phyloP scores from a whole-genome alignment of 2,113 vertebrate genomes.

The Myrmecobius fasciatus region DNA sequence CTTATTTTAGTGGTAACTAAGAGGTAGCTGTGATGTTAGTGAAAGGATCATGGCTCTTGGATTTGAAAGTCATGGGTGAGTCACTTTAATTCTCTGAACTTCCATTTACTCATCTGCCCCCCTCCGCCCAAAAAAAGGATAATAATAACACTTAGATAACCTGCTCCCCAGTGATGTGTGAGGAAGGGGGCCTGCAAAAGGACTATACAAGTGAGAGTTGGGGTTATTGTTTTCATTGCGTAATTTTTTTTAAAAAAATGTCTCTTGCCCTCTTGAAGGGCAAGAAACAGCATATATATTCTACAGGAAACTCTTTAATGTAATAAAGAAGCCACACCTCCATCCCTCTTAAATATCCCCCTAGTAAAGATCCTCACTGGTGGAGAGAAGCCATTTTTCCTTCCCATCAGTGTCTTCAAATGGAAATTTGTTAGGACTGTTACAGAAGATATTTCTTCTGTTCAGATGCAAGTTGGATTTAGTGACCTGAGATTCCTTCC shows the following conservation, averaged over 20 bases:
- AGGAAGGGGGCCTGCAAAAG: not conserved
- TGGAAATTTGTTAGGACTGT: not conserved
- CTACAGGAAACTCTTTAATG: not conserved
- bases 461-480: not conserved
- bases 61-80: not conserved
- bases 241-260: too few species aligned
- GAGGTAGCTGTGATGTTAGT: not conserved
- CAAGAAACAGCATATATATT: not conserved
- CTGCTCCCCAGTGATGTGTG: not conserved
- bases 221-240: not conserved
- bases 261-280: too few species aligned
- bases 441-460: not conserved
- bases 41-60: not conserved
- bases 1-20: not conserved
- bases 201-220: not conserved
- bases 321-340: not conserved
- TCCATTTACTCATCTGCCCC: not conserved
- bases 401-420: not conserved
- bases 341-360: not conserved
- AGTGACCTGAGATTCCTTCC: not conserved
- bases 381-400: not conserved
- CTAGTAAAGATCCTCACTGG: not conserved
- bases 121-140: not conserved
- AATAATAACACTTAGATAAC: not conserved
- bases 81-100: not conserved